Evolutionary conservation across 1,140 invertebrate species (phyloP).

Genomic region (Conus betulinus): DNA sequence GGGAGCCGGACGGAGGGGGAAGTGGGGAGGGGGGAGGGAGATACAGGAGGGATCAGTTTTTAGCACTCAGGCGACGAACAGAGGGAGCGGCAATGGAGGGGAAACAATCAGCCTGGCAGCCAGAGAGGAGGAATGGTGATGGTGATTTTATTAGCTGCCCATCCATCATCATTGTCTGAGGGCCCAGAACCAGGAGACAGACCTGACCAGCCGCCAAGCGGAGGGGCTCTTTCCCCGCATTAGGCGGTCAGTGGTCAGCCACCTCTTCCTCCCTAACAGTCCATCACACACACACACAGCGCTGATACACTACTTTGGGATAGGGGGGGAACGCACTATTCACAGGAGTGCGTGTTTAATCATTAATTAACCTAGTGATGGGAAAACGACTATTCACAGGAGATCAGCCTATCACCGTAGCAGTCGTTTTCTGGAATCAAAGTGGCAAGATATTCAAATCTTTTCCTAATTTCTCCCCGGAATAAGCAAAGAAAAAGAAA

Average conservation of each 20-base stretch:
- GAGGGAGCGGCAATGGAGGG: neutral
- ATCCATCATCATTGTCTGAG: conserved; percentile 19
- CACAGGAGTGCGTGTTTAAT: too few species aligned
- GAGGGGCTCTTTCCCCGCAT: neutral
- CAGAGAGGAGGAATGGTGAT: neutral
- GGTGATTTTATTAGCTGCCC: conserved; percentile 5
- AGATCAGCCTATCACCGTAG: too few species aligned
- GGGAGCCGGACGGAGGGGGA: neutral
- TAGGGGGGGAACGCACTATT: too few species aligned
- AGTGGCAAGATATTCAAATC: too few species aligned
- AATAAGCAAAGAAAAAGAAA: too few species aligned
- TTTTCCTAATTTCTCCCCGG: too few species aligned
- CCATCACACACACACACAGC: neutral
- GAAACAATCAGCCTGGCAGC: conserved; percentile 15
- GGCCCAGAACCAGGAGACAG: neutral
- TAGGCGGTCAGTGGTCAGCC: neutral
- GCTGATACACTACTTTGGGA: too few species aligned
- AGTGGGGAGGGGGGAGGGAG: neutral
- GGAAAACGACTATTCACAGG: too few species aligned
- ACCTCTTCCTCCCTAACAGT: neutral
- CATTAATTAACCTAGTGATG: too few species aligned
- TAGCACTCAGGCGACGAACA: neutral
- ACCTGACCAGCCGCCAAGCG: neutral
- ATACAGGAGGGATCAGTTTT: neutral
- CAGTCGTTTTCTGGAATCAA: too few species aligned